phyloP scores from a whole-genome alignment of 2,113 vertebrate species.

The Guaruba guarouba region DNA sequence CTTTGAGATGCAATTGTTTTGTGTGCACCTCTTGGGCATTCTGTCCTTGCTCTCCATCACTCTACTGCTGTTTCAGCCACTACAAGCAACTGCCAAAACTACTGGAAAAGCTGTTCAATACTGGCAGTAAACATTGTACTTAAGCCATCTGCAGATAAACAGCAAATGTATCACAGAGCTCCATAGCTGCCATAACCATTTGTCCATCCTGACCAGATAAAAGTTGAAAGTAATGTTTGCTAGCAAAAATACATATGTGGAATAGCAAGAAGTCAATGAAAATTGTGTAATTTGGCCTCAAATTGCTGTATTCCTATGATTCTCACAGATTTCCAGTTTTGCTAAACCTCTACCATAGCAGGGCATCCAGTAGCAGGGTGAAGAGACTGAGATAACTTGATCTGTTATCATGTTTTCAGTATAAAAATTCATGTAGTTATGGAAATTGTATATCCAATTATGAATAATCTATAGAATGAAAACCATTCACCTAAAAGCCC shows the following conservation, averaged over 20 bases:
- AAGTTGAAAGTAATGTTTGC: not conserved
- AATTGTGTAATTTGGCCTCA: not conserved
- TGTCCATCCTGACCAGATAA: not conserved
- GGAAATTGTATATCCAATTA: not conserved
- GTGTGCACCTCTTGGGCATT: not conserved
- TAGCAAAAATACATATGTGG: not conserved
- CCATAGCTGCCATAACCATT: not conserved
- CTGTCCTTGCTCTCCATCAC: not conserved
- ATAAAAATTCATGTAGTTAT: not conserved
- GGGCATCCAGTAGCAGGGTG: not conserved
- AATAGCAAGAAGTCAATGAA: not conserved
- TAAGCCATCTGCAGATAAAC: not conserved
- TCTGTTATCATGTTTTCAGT: not conserved
- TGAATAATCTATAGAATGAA: conserved; percentile 35
- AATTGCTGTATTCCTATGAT: not conserved
- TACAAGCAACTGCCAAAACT: not conserved
- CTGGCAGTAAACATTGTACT: not conserved
- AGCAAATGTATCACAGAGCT: not conserved
- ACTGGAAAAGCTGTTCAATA: not conserved
- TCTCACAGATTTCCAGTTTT: not conserved
- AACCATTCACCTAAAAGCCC: conserved; percentile 3
- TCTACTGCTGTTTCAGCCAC: not conserved
- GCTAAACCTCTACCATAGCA: not conserved
- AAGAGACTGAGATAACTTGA: not conserved
- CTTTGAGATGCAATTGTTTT: not conserved